Evolutionary conservation across 35 echinoderm and acorn worm species (phyloP), one percentile per base, ranked within the genome.

Genomic region (Lytechinus variegatus): DNA sequence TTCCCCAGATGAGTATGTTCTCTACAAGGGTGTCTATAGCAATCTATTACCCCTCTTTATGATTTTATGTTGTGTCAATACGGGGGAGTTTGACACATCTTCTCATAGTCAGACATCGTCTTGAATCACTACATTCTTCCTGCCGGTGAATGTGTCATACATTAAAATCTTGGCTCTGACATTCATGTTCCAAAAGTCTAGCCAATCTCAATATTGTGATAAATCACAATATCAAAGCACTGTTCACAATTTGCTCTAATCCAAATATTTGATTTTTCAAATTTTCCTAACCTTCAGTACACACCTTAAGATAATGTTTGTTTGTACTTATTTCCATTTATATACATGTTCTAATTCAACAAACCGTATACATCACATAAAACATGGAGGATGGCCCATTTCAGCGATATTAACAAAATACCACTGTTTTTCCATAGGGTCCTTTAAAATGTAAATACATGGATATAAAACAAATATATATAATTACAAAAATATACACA

Each of bases 91-190:
- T 79, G 66, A 79, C 66, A 79, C 66, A 79, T 79, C 66, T 79
- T 79, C 7, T 79, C 19, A 79, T 79, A 79, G 66, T 79, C 66
- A 79, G 19, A 3, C 66, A 79, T 79, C 66, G 66, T 79, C 66
- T 79, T 79, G 66, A 79, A 79, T 79, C 66, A 79, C 19, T 27
- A 24, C 66, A 79, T 79, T 79, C 66, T 79, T 79, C 66, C 66
- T 79, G 66, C 66, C 19, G 0, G 66, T 79, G 66, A 24, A 79
- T 79, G 66, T 16, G 66, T 79, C 66, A 79, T 79, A 24, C 66
- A 79, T 79, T 79, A 79, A n/a, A 79, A 79, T 79, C 66, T 79
- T 79, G 66, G 19, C 66, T 79, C 66, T 79, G 66, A 79, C 66
- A 79, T 79, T 79, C 66, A 79, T 79, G 66, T 79, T 79, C 6